Evolutionary conservation across 2,888 invertebrate genomes (phyloP).

Genomic region (Protonemura montana): DNA sequence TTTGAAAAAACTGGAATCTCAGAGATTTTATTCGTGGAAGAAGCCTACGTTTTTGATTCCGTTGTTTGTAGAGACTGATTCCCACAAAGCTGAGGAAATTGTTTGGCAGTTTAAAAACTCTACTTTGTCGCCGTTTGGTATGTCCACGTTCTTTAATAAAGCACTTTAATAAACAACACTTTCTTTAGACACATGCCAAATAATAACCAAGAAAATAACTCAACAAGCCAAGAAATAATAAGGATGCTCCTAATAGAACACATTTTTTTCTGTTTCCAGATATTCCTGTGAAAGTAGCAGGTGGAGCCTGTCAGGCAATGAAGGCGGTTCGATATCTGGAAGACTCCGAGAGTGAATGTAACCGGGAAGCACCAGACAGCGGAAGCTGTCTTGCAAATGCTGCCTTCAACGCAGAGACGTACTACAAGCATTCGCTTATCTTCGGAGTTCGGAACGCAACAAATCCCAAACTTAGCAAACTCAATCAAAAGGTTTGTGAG

Average conservation of each 20-base stretch:
- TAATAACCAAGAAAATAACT: too few species aligned
- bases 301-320: constrained; percentile 40
- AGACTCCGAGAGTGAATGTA: constrained; percentile 45
- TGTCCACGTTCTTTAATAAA: constrained; percentile 10
- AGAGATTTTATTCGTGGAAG: not conserved
- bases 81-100: constrained; percentile 20
- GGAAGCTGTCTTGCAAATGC: constrained; percentile 50
- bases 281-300: constrained; percentile 42
- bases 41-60: not conserved
- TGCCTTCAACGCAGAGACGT: constrained; percentile 48
- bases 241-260: not conserved
- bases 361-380: not conserved
- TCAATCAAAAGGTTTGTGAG: not conserved
- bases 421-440: constrained; percentile 38
- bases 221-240: too few species aligned
- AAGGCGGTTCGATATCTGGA: constrained; percentile 42
- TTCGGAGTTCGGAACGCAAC: constrained; percentile 36
- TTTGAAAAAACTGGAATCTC: constrained; percentile 34
- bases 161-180: not conserved
- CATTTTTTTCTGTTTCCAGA: constrained; percentile 42
- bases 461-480: constrained; percentile 5
- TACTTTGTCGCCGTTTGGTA: constrained; percentile 45
- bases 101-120: constrained; percentile 46
- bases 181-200: not conserved
- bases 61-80: not conserved